Evolutionary conservation across 2,797 vertebrate genomes (phyloP), one percentile per base, ranked within the genome.

Genomic region (Ctenopoma multispine): DNA sequence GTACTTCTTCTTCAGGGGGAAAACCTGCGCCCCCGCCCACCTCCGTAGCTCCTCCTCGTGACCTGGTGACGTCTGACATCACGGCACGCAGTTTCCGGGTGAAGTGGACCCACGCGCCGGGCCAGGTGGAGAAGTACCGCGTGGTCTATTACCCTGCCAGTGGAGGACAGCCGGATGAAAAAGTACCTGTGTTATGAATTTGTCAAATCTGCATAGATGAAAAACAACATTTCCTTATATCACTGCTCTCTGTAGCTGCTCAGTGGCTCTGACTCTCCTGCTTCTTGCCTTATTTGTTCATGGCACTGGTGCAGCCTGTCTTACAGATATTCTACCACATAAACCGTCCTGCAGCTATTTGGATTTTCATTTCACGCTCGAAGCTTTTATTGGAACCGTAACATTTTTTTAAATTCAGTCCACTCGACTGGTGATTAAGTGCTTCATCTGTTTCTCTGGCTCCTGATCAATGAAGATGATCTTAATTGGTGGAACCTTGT

Each of bases 91-190:
- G 97, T 59, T 97, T 99, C 85, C 92, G 94, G 2, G 96, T 98
- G 56, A 93, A 83, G 14, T 99, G 98, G 98, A 95, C 92, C 1
- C 96, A 94, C 0, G 95, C 97, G 0, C 89, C 96, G 0, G 96
- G 97, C 49, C 90, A 93, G 59, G 97, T 98, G 91, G 95, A 97
- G 88, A 99, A 97, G 72, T 99, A 99, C 92, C 94, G 97, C 9
- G 96, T 98, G 34, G 97, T 99, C 1, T 99, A 96, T 84, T 97
- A 99, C 75, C 96, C 97, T 0, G 95, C 95, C 70, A 95, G 94
- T 76, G 97, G 96, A 69, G 96, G 96, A 27, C 95, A 95, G 75
- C 98, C 98, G 0, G 97, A 99, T 0, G 98, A 97, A 94, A 99
- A 95, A 87, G 92, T 93, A 53, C 5, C 4, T 9, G 11, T 1